phyloP scores from a whole-genome alignment of 2,888 invertebrate genomes.

The Drosophila mimetica region DNA sequence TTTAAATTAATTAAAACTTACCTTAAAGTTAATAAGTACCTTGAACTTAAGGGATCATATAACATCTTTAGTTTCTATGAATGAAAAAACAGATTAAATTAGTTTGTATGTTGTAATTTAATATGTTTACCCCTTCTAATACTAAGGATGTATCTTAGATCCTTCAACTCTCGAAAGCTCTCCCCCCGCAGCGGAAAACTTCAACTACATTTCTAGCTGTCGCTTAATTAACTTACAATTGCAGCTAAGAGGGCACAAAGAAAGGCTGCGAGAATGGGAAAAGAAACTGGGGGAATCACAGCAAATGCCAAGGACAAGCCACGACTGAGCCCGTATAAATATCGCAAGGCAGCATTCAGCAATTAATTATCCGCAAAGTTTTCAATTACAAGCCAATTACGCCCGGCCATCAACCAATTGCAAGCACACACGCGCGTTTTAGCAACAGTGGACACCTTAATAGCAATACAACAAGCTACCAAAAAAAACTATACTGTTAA shows the following conservation, averaged over 20 bases:
- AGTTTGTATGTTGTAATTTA: too few relatives aligned
- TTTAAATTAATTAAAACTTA: constrained; percentile 22
- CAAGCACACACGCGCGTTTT: constrained; percentile 15
- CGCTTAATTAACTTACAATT: constrained; percentile 67
- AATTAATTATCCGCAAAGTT: constrained; percentile 79
- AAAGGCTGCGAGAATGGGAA: neutral
- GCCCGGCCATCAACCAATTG: constrained; percentile 52
- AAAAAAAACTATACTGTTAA: too few relatives aligned
- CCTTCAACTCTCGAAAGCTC: constrained; percentile 5
- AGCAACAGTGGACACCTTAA: constrained; percentile 8
- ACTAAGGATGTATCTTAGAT: neutral
- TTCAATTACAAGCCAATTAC: constrained; percentile 77
- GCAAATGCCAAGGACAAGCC: constrained; percentile 54
- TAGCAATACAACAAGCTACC: neutral
- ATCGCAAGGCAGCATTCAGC: constrained; percentile 72
- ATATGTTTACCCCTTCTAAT: neutral
- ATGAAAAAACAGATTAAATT: too few relatives aligned
- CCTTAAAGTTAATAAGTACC: neutral
- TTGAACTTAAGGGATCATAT: neutral
- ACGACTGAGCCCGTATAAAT: constrained; percentile 72
- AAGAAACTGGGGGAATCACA: constrained; percentile 22
- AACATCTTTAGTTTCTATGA: too few relatives aligned
- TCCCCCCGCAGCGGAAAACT: constrained; percentile 25
- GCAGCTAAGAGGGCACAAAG: constrained; percentile 30
- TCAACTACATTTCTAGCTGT: constrained; percentile 51